These are phyloP conservation scores for Agrotis segetum DNA, from an alignment of 2,888 invertebrate genomes.

Conservation along the genomic window DNA sequence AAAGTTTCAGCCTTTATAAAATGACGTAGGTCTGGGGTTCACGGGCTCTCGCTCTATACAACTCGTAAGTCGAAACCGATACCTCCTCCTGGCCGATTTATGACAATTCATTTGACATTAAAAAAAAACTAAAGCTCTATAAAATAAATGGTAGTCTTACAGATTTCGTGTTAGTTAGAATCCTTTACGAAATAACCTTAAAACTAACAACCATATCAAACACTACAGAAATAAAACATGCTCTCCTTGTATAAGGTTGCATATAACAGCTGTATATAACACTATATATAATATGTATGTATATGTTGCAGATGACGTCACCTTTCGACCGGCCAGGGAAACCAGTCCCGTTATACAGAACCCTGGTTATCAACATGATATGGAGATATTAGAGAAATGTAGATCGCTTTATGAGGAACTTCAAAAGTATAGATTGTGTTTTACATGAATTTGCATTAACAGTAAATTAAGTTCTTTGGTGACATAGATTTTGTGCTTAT, in stretches of 20 bases:
- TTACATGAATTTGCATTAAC: background rate
- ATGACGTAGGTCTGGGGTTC: no score
- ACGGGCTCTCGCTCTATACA: no score
- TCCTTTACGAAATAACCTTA: background rate
- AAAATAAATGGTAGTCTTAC: background rate
- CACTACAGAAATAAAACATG: constrained; percentile 44
- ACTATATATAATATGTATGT: constrained; percentile 4
- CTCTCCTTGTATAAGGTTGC: constrained; percentile 59
- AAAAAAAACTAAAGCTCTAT: no score
- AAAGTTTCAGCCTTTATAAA: no score
- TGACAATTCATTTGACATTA: no score
- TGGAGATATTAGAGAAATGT: constrained; percentile 37
- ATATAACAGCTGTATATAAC: constrained; percentile 10
- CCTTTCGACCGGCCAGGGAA: constrained; percentile 55
- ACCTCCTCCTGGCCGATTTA: no score
- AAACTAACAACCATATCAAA: constrained; percentile 7
- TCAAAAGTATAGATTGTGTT: background rate
- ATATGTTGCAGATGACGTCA: constrained; percentile 58
- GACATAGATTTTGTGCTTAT: no score
- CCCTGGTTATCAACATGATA: constrained; percentile 47
- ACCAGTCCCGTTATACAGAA: constrained; percentile 60
- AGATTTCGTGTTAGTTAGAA: no score
- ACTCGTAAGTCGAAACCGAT: no score
- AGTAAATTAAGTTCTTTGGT: no score
- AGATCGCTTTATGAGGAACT: constrained; percentile 3